Percentiles rank a stretch among this genome's conserved stretches.
Conservation (phyloP, 2,113 vertebrate species). For the Gadus chalcogrammus region DNA sequence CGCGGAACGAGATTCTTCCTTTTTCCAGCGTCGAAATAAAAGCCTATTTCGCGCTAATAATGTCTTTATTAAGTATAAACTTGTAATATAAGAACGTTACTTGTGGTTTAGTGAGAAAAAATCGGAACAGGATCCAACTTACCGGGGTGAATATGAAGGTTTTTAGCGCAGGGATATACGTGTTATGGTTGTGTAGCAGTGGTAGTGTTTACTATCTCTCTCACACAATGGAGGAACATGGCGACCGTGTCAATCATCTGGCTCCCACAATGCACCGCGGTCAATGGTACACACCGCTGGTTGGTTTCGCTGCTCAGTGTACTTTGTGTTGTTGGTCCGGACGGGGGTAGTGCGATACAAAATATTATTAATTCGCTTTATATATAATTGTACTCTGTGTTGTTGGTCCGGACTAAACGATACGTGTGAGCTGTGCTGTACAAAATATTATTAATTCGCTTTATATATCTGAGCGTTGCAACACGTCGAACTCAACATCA, state of each 20-base stretch:
- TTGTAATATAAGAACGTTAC: slow-evolving; percentile 29
- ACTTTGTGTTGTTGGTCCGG: no score
- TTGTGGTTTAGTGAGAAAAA: slow-evolving; percentile 5
- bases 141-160: slow-evolving; percentile 55
- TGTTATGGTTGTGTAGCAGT: slow-evolving; percentile 68
- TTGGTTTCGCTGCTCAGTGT: no score
- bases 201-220: slow-evolving; percentile 79
- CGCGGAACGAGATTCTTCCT: slow-evolving; percentile 50
- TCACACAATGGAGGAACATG: slow-evolving; percentile 83
- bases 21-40: slow-evolving; percentile 53
- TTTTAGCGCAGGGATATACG: slow-evolving; percentile 51
- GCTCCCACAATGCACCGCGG: slow-evolving; percentile 72
- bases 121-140: slow-evolving; percentile 33
- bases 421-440: no score
- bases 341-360: no score
- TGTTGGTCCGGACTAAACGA: no score
- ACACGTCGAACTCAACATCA: no score
- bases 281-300: slow-evolving; percentile 31
- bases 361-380: no score
- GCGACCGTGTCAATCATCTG: slow-evolving; percentile 74
- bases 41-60: slow-evolving; percentile 41
- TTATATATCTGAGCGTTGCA: no score
- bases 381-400: no score
- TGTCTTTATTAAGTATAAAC: slow-evolving; percentile 14
- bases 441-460: no score